Evolutionary conservation across 2,797 vertebrate genomes (phyloP).

Genomic region (Peromyscus nudipes): DNA sequence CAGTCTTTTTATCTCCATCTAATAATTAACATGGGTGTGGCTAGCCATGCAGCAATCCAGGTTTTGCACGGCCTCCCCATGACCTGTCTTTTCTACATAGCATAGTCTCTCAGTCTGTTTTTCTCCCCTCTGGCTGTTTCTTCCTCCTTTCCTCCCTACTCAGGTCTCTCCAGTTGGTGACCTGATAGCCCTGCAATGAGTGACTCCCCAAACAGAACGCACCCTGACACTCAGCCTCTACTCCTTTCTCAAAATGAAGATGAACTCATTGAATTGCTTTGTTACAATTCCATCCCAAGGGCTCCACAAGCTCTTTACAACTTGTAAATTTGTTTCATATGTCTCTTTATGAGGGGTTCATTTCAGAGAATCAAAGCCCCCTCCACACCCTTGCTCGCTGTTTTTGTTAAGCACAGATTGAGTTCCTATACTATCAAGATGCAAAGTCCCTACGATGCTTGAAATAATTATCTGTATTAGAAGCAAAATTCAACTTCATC

Average conservation of each 20-base stretch:
- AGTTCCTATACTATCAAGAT: not conserved
- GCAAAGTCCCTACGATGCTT: conserved; percentile 8
- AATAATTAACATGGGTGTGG: not conserved
- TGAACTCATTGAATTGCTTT: conserved; percentile 13
- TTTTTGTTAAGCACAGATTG: not conserved
- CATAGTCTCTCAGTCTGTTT: not conserved
- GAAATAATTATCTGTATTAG: conserved; percentile 39
- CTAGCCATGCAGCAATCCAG: not conserved
- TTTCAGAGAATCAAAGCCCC: conserved; percentile 34
- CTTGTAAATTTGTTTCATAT: conserved; percentile 3
- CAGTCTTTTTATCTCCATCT: not conserved
- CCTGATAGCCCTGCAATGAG: not conserved
- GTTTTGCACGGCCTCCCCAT: not conserved
- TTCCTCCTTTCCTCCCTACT: not conserved
- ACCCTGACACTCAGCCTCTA: not conserved
- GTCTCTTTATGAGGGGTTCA: not conserved
- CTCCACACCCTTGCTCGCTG: not conserved
- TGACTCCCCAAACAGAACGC: conserved; percentile 12
- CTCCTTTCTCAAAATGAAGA: conserved; percentile 43
- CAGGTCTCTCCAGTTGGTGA: not conserved
- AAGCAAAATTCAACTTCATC: conserved; percentile 12
- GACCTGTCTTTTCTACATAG: not conserved
- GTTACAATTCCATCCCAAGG: conserved; percentile 50
- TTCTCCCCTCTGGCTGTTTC: not conserved
- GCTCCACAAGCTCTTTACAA: not conserved